These are phyloP conservation scores for Odocoileus virginianus DNA, from an alignment of 2,113 vertebrate species.

Conservation along the genomic window DNA sequence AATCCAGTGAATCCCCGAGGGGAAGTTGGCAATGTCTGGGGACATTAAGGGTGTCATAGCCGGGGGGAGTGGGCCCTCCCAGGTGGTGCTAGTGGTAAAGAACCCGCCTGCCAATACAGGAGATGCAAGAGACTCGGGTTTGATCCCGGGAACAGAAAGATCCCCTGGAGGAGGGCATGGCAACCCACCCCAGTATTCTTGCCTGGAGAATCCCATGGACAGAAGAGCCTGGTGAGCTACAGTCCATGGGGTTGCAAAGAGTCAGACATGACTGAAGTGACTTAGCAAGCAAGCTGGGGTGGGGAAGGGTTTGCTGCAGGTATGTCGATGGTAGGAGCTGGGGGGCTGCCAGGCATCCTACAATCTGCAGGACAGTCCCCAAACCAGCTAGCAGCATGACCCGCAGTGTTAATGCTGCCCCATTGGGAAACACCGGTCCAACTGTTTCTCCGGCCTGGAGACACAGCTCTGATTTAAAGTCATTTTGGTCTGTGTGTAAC, in stretches of 20 bases:
- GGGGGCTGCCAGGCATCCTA: background rate
- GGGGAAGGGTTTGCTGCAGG: background rate
- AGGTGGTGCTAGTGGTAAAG: background rate
- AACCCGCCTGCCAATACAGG: background rate
- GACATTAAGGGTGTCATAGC: background rate
- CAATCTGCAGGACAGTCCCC: accelerated
- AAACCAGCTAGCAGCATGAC: background rate
- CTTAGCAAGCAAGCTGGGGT: background rate
- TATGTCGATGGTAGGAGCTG: background rate
- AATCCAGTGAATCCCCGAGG: background rate
- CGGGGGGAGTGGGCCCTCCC: background rate
- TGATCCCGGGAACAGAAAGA: background rate
- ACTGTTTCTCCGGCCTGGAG: background rate
- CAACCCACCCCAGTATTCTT: background rate
- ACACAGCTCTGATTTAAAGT: background rate
- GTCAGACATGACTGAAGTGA: background rate
- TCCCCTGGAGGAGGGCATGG: background rate
- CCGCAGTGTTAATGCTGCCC: background rate
- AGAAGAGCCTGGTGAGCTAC: background rate
- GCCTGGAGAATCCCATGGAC: background rate
- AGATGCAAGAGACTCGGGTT: background rate
- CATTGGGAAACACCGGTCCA: background rate
- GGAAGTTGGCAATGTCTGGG: background rate
- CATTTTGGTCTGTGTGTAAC: background rate
- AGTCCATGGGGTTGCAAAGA: background rate